Conservation (phyloP, 2,888 invertebrate species). For the Clivina fossor region DNA sequence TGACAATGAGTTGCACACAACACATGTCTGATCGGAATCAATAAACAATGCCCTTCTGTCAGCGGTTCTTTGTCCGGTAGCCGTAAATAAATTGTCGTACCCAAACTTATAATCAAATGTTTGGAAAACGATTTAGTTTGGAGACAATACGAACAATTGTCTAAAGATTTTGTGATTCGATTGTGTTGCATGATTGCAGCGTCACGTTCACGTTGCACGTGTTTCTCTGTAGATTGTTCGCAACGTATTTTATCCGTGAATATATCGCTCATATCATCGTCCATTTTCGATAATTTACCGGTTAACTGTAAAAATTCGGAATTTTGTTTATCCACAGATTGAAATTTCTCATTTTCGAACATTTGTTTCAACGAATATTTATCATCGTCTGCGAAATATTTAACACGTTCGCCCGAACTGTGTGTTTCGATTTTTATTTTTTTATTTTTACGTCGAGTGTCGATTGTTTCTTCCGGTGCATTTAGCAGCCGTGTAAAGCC, state of each 20-base stretch:
- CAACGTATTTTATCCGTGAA: slow-evolving; percentile 77
- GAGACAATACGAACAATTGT: slow-evolving; percentile 81
- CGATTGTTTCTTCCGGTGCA: slow-evolving; percentile 47
- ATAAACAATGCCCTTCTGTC: slow-evolving; percentile 81
- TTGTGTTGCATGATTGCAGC: slow-evolving; percentile 75
- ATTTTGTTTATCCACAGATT: slow-evolving; percentile 77
- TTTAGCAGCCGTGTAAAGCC: slow-evolving; percentile 71
- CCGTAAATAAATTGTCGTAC: slow-evolving; percentile 79
- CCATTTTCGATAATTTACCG: slow-evolving; percentile 65
- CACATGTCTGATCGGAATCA: slow-evolving; percentile 81
- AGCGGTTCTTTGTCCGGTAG: slow-evolving; percentile 80
- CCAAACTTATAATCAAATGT: slow-evolving; percentile 81
- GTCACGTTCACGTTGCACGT: slow-evolving; percentile 63
- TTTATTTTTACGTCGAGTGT: slow-evolving; percentile 51
- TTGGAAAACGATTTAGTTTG: slow-evolving; percentile 79
- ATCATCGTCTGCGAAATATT: slow-evolving; percentile 90
- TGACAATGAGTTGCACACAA: slow-evolving; percentile 77
- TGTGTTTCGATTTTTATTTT: slow-evolving; percentile 77
- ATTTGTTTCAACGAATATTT: slow-evolving; percentile 82
- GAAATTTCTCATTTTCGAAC: slow-evolving; percentile 81
- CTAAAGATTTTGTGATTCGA: slow-evolving; percentile 68
- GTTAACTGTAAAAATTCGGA: slow-evolving; percentile 75
- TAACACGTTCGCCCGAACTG: slow-evolving; percentile 67
- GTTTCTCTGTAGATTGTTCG: slow-evolving; percentile 62
- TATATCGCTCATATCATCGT: slow-evolving; percentile 83